A percentile compares a stretch with the other conserved stretches of the same genome.
phyloP scores from a whole-genome alignment of 2,888 invertebrate species.

The Electrophaes corylata region DNA sequence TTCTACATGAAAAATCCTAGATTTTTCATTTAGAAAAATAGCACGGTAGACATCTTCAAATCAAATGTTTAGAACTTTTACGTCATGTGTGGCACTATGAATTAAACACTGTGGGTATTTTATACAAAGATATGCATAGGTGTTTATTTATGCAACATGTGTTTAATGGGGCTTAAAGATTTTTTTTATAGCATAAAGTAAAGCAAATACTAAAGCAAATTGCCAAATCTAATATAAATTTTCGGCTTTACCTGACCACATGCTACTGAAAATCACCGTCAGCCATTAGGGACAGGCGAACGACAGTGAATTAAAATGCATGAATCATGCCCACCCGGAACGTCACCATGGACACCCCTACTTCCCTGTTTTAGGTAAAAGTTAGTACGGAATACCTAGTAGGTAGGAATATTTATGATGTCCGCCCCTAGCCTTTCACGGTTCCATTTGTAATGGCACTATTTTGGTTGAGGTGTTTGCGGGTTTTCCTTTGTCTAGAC shows the following conservation, averaged over 20 bases:
- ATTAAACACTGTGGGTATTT: too few species aligned
- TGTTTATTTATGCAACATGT: too few species aligned
- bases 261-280: slow-evolving; percentile 28
- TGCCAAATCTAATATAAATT: slow-evolving; percentile 8
- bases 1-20: too few species aligned
- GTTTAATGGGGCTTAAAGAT: too few species aligned
- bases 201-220: neutral
- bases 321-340: slow-evolving; percentile 33
- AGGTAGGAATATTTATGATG: slow-evolving; percentile 30
- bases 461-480: slow-evolving; percentile 29
- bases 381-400: slow-evolving; percentile 25
- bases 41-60: too few species aligned
- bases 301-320: slow-evolving; percentile 40
- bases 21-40: too few species aligned
- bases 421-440: slow-evolving; percentile 30
- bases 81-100: too few species aligned
- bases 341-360: slow-evolving; percentile 25
- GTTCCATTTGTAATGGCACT: slow-evolving; percentile 28
- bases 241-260: slow-evolving; percentile 14
- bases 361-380: slow-evolving; percentile 29
- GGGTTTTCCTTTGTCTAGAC: slow-evolving; percentile 25
- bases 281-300: slow-evolving; percentile 38
- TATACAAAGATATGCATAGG: too few species aligned
- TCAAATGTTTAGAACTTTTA: too few species aligned
- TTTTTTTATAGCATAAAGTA: too few species aligned